A percentile compares a stretch with the other conserved stretches of the same genome.
These are phyloP conservation scores for Smittia aterrima DNA, from an alignment of 2,888 invertebrate species.

Conservation along the genomic window DNA sequence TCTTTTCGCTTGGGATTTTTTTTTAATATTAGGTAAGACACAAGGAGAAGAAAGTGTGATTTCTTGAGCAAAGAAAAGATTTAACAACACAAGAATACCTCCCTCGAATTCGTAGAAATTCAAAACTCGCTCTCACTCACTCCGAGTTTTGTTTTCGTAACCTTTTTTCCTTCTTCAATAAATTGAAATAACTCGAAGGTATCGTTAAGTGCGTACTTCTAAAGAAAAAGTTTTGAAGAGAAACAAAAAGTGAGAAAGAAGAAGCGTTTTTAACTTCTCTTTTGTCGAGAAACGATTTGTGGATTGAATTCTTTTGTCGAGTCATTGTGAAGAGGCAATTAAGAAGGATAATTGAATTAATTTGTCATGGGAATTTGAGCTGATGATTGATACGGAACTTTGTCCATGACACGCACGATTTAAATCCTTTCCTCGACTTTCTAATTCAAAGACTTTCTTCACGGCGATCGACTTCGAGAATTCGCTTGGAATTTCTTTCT, in stretches of 20 bases:
- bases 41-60: conserved; percentile 40
- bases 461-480: no score
- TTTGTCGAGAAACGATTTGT: not conserved
- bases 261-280: conserved; percentile 11
- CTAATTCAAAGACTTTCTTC: no score
- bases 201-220: conserved; percentile 32
- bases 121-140: conserved; percentile 18
- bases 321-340: conserved; percentile 35
- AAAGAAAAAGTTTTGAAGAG: conserved; percentile 9
- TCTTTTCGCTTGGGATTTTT: conserved; percentile 15
- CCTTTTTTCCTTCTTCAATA: conserved; percentile 39
- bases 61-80: conserved; percentile 40
- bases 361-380: not conserved
- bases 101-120: conserved; percentile 41
- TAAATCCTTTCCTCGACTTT: not conserved
- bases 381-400: conserved; percentile 2
- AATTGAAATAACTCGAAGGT: conserved; percentile 24
- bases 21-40: conserved; percentile 40
- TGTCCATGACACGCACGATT: not conserved
- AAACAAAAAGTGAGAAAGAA: not conserved
- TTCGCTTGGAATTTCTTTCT: not conserved
- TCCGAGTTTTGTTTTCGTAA: conserved; percentile 38
- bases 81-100: conserved; percentile 33
- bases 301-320: conserved; percentile 20
- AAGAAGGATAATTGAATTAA: conserved; percentile 30